A percentile compares a stretch with the other conserved stretches of the same genome.
Conservation (phyloP, 2,888 invertebrate species). For the Napeogenes sylphis region DNA sequence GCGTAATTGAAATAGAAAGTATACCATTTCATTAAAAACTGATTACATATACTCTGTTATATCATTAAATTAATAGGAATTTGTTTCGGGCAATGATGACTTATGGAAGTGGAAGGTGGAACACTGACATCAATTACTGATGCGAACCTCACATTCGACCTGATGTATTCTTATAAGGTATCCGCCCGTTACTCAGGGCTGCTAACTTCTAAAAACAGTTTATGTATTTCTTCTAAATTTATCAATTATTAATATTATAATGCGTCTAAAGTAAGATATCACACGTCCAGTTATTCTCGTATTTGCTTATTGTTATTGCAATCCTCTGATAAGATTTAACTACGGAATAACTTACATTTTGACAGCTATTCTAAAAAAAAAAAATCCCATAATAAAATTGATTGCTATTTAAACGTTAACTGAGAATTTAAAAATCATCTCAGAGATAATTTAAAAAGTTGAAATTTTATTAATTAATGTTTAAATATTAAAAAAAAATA, state of each 20-base stretch:
- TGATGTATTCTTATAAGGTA: conserved; percentile 68
- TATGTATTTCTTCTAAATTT: neutral
- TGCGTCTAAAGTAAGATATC: too few relatives aligned
- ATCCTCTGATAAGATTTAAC: too few relatives aligned
- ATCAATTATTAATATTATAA: too few relatives aligned
- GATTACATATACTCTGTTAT: conserved; percentile 42
- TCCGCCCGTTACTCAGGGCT: conserved; percentile 68
- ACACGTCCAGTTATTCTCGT: too few relatives aligned
- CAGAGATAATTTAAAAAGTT: too few relatives aligned
- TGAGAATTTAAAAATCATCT: too few relatives aligned
- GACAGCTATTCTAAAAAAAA: too few relatives aligned
- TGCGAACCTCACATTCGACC: conserved; percentile 67
- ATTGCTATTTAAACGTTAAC: too few relatives aligned
- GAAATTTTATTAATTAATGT: too few relatives aligned
- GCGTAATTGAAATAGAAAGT: conserved; percentile 62
- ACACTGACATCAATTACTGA: conserved; percentile 70
- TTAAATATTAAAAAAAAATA: neutral
- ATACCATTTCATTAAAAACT: conserved; percentile 46
- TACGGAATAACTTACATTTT: too few relatives aligned
- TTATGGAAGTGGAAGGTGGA: conserved; percentile 62
- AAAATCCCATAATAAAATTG: too few relatives aligned
- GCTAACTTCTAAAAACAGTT: conserved; percentile 21
- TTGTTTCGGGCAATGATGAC: conserved; percentile 12
- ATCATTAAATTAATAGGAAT: conserved; percentile 39
- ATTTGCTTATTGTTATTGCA: too few relatives aligned